Evolutionary conservation across 2,888 invertebrate species (phyloP), one percentile per base, ranked within the genome.

Genomic region (Zygothrica quintamaculata): DNA sequence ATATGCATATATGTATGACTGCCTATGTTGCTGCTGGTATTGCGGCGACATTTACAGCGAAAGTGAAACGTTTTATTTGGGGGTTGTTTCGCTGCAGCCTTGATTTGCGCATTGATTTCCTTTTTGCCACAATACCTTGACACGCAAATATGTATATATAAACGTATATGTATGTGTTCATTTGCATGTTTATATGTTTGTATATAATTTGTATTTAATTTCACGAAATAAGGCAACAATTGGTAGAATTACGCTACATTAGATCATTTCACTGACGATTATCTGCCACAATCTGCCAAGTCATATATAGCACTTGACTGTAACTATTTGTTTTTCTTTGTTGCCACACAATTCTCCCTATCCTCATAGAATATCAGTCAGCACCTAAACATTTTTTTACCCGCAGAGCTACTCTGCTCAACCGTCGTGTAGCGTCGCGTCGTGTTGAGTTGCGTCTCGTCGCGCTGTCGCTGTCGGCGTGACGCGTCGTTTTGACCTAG

Each of bases 401-500:
- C 15, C 13, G 33, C 37, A 37, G 43, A 52, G 52, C 42, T 34
- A 29, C 56, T 57, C 37, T 57, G 51, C 44, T 48, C 46, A n/a
- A n/a, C n/a, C n/a, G n/a, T n/a, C 29, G 13, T 22, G 22, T 53
- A n/a, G n/a, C n/a, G 42, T 22, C 42, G 11, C 44, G 31, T 29
- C 22, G 18, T 15, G 59, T 47, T 53, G 58, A 47, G 58, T 53
- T 25, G 39, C 31, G 51, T 25, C 44, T 3, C 50, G 44, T 33
- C 39, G 34, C 8, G 12, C n/a, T 12, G n/a, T 43, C 48, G 58
- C 48, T 58, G 57, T 25, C 57, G 66, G 42, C 47, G 46, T 43
- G 40, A 22, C 51, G 50, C 34, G 46, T 46, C 65, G 67, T 84
- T 84, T 74, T 84, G 78, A 78, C 78, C 78, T 78, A 78, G 82